These are phyloP conservation scores for Hoplostethus mediterraneus DNA, from an alignment of 2,797 vertebrate genomes.

Conservation along the genomic window DNA sequence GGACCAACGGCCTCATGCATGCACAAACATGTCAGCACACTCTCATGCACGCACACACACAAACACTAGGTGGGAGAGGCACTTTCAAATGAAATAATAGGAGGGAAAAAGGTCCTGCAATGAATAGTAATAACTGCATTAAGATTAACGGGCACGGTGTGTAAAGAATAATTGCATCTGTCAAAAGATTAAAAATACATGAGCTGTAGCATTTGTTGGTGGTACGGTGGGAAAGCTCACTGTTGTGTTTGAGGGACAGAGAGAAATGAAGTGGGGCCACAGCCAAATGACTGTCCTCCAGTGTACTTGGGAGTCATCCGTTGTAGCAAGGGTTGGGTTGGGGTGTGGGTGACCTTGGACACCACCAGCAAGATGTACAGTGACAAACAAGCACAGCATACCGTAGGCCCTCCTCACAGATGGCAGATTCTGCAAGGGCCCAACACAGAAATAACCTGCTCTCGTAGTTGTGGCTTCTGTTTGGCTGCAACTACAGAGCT, in stretches of 20 bases:
- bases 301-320: constrained; percentile 80
- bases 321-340: constrained; percentile 65
- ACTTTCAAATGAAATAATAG: constrained; percentile 78
- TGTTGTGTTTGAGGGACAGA: constrained; percentile 74
- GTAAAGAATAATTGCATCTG: constrained; percentile 86
- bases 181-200: constrained; percentile 86
- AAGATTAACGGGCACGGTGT: constrained; percentile 84
- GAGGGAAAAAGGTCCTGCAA: constrained; percentile 69
- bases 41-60: constrained; percentile 18
- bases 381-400: constrained; percentile 79
- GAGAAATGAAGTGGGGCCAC: constrained; percentile 71
- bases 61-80: constrained; percentile 36
- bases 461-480: constrained; percentile 29
- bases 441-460: constrained; percentile 46
- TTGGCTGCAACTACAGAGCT: constrained; percentile 27
- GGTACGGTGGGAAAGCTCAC: constrained; percentile 48
- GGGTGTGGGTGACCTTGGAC: constrained; percentile 79
- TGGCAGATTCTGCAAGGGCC: constrained; percentile 67
- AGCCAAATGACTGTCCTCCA: constrained; percentile 81
- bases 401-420: constrained; percentile 69
- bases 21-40: constrained; percentile 21
- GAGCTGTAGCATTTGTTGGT: constrained; percentile 78
- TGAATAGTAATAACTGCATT: constrained; percentile 87
- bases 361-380: constrained; percentile 72
- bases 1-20: constrained; percentile 48